These are phyloP conservation scores for Physocephala rufipes DNA, from an alignment of 2,888 invertebrate species.

Conservation along the genomic window DNA sequence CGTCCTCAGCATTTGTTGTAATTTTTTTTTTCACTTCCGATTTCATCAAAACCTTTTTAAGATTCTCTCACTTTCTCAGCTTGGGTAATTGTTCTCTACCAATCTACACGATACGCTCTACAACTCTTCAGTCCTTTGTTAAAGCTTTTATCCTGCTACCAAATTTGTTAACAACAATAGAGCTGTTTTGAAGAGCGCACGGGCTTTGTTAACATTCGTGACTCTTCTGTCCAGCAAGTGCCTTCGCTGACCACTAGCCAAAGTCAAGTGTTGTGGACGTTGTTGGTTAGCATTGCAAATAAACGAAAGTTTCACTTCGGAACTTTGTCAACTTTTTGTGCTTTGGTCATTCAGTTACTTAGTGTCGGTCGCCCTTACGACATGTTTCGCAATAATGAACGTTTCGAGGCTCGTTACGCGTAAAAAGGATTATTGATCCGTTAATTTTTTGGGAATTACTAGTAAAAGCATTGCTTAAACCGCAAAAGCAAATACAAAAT, in stretches of 20 bases:
- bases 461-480: too few species aligned
- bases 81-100: too few species aligned
- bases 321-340: slow-evolving; percentile 40
- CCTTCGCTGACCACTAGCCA: slow-evolving; percentile 14
- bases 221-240: neutral
- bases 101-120: neutral
- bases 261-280: neutral
- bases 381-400: slow-evolving; percentile 45
- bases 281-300: too few species aligned
- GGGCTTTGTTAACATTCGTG: neutral
- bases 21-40: too few species aligned
- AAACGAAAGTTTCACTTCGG: too few species aligned
- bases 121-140: neutral
- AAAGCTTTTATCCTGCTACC: slow-evolving; percentile 13
- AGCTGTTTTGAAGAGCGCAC: slow-evolving; percentile 16
- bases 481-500: neutral
- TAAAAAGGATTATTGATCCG: slow-evolving; percentile 50
- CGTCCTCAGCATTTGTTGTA: too few species aligned
- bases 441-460: slow-evolving; percentile 42
- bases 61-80: neutral
- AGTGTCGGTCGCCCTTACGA: slow-evolving; percentile 52
- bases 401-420: slow-evolving; percentile 20
- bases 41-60: neutral
- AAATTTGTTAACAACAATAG: slow-evolving; percentile 40
- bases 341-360: slow-evolving; percentile 62